phyloP scores from a whole-genome alignment of 1,140 invertebrate genomes.

The Zaprionus ornatus region DNA sequence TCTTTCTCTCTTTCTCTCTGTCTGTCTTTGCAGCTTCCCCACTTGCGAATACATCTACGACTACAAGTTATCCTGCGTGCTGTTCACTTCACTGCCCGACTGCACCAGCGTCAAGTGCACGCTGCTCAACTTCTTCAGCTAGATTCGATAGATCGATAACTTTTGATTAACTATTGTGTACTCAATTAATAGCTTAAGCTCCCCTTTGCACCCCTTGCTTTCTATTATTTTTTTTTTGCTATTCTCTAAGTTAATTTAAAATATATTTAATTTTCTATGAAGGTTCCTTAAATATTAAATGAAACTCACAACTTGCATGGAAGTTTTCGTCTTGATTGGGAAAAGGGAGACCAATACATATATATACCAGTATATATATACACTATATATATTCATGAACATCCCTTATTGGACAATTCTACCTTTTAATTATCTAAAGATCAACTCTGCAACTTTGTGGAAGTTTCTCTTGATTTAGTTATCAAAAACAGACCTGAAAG shows the following conservation, averaged over 20 bases:
- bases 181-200: slow-evolving; percentile 23
- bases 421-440: too few relatives aligned
- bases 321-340: not conserved
- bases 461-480: too few relatives aligned
- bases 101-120: slow-evolving; percentile 81
- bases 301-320: not conserved
- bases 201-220: not conserved
- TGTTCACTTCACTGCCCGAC: slow-evolving; percentile 83
- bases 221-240: slow-evolving; percentile 36
- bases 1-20: not conserved
- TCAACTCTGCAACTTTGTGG: too few relatives aligned
- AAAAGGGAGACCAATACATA: too few relatives aligned
- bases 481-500: too few relatives aligned
- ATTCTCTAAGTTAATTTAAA: slow-evolving; percentile 36
- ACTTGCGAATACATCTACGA: slow-evolving; percentile 83
- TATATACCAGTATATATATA: too few relatives aligned
- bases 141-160: slow-evolving; percentile 30
- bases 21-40: slow-evolving; percentile 60
- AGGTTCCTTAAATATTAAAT: not conserved
- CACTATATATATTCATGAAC: too few relatives aligned
- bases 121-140: slow-evolving; percentile 77
- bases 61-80: slow-evolving; percentile 81
- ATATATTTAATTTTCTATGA: slow-evolving; percentile 31
- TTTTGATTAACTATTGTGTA: slow-evolving; percentile 51
- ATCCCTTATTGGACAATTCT: too few relatives aligned